phyloP scores from a whole-genome alignment of 2,888 invertebrate species.

The Chrysina gloriosa region DNA sequence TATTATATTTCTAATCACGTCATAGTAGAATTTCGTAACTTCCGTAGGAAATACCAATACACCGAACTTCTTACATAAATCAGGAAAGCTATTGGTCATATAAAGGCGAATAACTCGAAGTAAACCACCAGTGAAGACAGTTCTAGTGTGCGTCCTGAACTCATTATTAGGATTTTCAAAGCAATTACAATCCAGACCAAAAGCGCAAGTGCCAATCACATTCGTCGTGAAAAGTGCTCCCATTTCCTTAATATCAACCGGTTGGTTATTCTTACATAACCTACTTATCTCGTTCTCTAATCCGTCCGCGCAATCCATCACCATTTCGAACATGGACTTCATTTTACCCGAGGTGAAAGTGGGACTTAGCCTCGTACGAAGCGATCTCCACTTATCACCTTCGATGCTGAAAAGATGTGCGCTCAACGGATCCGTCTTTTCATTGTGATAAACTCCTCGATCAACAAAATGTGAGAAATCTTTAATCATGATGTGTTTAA shows the following conservation, averaged over 20 bases:
- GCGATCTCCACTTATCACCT: conserved; percentile 69
- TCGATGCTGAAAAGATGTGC: conserved; percentile 69
- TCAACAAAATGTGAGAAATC: no score
- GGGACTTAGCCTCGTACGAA: conserved; percentile 44
- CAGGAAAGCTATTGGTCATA: conserved; percentile 45
- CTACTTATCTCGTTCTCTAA: not conserved
- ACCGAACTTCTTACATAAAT: conserved; percentile 45
- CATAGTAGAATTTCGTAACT: conserved; percentile 54
- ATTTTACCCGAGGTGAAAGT: conserved; percentile 46
- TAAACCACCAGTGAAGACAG: not conserved
- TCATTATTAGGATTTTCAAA: conserved; percentile 1
- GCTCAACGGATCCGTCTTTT: conserved; percentile 67
- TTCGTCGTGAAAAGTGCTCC: conserved; percentile 18
- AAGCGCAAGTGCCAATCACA: conserved; percentile 26
- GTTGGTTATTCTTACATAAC: not conserved
- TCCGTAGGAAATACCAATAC: conserved; percentile 45
- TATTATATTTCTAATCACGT: conserved; percentile 53
- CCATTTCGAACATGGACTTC: conserved; percentile 11
- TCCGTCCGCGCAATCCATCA: not conserved
- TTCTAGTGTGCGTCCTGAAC: not conserved
- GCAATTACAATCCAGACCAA: conserved; percentile 14
- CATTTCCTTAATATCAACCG: conserved; percentile 17
- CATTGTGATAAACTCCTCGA: no score
- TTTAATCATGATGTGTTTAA: conserved; percentile 58
- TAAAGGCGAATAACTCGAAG: conserved; percentile 14